Conservation (phyloP, 2,888 invertebrate species). For the Papilio protenor region DNA sequence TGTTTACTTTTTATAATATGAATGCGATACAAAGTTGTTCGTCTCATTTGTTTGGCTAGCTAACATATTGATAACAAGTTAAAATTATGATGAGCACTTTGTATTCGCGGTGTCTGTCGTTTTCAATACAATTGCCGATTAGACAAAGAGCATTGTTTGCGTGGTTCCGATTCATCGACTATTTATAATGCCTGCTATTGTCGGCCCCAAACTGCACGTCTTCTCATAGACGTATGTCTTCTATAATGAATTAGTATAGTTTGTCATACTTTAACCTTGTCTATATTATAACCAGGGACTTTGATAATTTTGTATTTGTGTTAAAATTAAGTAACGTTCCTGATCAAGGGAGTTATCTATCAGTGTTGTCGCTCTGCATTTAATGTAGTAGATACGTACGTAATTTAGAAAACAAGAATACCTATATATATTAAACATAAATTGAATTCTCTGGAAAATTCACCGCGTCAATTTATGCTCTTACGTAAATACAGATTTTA, state of each 20-base stretch:
- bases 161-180: constrained; percentile 15
- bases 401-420: not conserved
- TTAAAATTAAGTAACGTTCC: not conserved
- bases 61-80: not conserved
- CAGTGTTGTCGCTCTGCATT: not conserved
- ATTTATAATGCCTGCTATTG: constrained; percentile 19
- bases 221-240: not conserved
- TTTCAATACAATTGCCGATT: constrained; percentile 12
- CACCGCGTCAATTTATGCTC: not conserved
- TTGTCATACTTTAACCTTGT: not conserved
- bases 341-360: not conserved
- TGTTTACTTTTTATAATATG: not conserved
- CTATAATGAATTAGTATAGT: not conserved
- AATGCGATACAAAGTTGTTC: not conserved
- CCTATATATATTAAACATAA: not conserved
- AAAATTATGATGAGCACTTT: constrained; percentile 22
- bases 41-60: not conserved
- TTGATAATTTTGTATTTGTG: not conserved
- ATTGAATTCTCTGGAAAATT: constrained; percentile 7
- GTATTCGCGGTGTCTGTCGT: not conserved
- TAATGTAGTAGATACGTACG: not conserved
- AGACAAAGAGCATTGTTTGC: constrained; percentile 35
- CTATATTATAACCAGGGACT: not conserved
- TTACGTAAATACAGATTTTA: constrained; percentile 7
- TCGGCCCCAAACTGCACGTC: constrained; percentile 2